phyloP scores from a whole-genome alignment of 1,140 invertebrate species.

The Tenebrio molitor region DNA sequence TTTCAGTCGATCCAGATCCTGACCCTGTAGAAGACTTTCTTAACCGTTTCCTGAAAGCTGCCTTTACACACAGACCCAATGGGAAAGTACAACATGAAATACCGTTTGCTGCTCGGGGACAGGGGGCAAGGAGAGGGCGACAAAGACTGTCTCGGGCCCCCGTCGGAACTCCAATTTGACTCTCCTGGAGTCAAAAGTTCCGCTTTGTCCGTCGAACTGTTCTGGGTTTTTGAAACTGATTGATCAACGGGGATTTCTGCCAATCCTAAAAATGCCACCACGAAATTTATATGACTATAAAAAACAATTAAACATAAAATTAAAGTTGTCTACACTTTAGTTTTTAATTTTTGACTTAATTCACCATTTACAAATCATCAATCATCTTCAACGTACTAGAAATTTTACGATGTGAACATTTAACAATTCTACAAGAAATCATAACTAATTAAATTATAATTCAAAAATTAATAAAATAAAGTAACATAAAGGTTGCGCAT shows the following conservation, averaged over 20 bases:
- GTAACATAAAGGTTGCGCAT: too few relatives aligned
- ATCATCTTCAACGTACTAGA: too few relatives aligned
- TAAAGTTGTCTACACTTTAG: too few relatives aligned
- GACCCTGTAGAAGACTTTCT: slow-evolving; percentile 81
- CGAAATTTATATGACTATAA: slow-evolving; percentile 4
- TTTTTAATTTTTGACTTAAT: too few relatives aligned
- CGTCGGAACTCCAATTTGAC: slow-evolving; percentile 67
- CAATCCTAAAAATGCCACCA: slow-evolving; percentile 69
- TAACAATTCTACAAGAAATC: too few relatives aligned
- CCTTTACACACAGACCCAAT: too few relatives aligned
- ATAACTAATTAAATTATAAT: too few relatives aligned
- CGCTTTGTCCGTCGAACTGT: slow-evolving; percentile 67
- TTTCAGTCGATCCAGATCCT: slow-evolving; percentile 71
- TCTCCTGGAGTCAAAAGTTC: slow-evolving; percentile 69
- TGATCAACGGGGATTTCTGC: slow-evolving; percentile 85
- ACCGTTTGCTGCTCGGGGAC: slow-evolving; percentile 64
- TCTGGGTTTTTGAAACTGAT: slow-evolving; percentile 75
- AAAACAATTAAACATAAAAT: too few relatives aligned
- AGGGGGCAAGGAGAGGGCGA: slow-evolving; percentile 67
- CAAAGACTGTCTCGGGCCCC: slow-evolving; percentile 65
- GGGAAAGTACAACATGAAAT: too few relatives aligned
- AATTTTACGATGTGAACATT: too few relatives aligned
- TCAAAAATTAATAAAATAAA: too few relatives aligned
- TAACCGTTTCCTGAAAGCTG: slow-evolving; percentile 78
- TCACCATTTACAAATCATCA: too few relatives aligned